Conservation (phyloP, 2,113 vertebrate genomes). For the Climacteris rufus region DNA sequence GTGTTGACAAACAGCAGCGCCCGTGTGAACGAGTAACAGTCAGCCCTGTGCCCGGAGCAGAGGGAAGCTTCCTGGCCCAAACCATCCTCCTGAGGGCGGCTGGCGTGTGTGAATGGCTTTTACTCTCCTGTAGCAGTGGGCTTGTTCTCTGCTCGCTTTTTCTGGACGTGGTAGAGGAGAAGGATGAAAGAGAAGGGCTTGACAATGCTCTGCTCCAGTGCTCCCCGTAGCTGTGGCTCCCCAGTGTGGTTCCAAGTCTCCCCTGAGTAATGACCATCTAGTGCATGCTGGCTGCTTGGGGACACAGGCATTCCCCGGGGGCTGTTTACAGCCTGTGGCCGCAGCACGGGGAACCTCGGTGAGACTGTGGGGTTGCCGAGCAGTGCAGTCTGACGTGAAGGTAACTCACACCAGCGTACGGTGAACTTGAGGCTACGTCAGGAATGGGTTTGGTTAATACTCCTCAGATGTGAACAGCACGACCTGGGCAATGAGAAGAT, state of each 20-base stretch:
- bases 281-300: neutral
- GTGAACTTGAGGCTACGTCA: neutral
- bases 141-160: neutral
- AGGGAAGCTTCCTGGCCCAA: neutral
- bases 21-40: neutral
- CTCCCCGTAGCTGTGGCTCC: neutral
- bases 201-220: fast-evolving
- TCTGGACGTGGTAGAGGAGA: neutral
- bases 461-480: neutral
- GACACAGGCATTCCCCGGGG: neutral
- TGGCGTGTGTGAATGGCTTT: neutral
- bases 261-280: neutral
- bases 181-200: neutral
- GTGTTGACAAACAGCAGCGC: neutral
- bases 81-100: neutral
- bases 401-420: neutral
- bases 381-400: neutral
- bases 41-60: neutral
- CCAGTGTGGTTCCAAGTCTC: neutral
- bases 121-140: neutral
- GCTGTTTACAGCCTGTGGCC: neutral
- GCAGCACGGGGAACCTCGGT: neutral
- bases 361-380: neutral
- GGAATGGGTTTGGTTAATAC: neutral
- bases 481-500: fast-evolving